These are phyloP conservation scores for Actenoides hombroni DNA, from an alignment of 2,113 vertebrate genomes.

Conservation along the genomic window DNA sequence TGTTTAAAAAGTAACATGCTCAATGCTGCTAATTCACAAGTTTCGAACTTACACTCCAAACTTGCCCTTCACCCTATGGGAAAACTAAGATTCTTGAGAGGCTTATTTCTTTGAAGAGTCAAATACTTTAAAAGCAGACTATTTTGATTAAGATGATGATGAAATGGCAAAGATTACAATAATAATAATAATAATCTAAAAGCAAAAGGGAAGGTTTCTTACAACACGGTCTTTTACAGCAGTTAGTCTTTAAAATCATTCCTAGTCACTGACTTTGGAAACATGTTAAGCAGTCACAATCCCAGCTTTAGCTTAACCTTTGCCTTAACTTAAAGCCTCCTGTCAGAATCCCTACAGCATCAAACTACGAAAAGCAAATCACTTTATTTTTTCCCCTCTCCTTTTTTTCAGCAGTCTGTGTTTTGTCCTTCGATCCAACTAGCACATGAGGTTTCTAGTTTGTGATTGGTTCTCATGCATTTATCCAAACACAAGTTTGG, in stretches of 20 bases:
- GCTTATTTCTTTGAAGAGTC: not conserved
- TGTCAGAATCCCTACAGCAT: not conserved
- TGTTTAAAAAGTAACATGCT: not conserved
- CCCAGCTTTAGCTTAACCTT: conserved; percentile 2
- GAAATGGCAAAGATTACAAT: not conserved
- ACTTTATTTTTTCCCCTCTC: not conserved
- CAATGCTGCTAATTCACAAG: not conserved
- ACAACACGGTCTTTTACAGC: not conserved
- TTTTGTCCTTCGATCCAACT: not conserved
- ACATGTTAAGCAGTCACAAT: not conserved
- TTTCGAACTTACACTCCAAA: not conserved
- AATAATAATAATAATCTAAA: not conserved
- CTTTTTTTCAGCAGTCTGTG: not conserved
- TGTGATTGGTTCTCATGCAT: not conserved
- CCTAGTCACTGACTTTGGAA: not conserved
- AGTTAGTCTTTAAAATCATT: not conserved
- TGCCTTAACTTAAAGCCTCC: not conserved
- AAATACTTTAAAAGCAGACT: not conserved
- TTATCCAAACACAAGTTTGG: not conserved
- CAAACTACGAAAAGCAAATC: not conserved
- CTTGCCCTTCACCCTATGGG: not conserved
- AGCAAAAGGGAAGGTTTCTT: not conserved
- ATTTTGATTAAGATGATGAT: not conserved
- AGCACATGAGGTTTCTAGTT: not conserved
- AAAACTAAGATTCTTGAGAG: not conserved